Evolutionary conservation across 2,888 invertebrate genomes (phyloP).

Genomic region (Ochlodes sylvanus): DNA sequence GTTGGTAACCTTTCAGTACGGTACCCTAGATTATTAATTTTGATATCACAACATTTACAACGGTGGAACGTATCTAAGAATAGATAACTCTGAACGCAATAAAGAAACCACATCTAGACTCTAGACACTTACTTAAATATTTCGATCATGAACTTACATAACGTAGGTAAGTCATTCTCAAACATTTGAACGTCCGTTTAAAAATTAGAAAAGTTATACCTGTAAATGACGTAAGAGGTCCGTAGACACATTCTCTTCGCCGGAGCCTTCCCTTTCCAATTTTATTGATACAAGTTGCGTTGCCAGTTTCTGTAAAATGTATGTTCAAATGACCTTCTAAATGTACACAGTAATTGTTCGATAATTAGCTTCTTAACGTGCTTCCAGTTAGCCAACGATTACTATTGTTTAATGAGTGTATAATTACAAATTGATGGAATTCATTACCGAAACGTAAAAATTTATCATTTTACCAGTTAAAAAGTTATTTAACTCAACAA

Average conservation of each 20-base stretch:
- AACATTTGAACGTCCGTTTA: slow-evolving; percentile 3
- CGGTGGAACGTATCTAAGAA: no score
- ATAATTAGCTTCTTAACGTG: slow-evolving; percentile 13
- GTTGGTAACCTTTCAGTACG: no score
- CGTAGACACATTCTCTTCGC: slow-evolving; percentile 51
- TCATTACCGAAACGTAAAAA: not conserved
- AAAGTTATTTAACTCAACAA: no score
- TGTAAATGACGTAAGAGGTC: slow-evolving; percentile 61
- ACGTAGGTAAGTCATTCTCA: not conserved
- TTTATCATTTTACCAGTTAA: not conserved
- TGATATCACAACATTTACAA: no score
- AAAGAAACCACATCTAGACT: no score
- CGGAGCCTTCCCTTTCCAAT: slow-evolving; percentile 50
- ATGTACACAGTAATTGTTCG: not conserved
- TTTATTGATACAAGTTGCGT: slow-evolving; percentile 53
- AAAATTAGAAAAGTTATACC: slow-evolving; percentile 48
- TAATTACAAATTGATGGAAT: slow-evolving; percentile 18
- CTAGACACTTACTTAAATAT: not conserved
- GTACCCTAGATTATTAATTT: no score
- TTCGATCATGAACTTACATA: not conserved
- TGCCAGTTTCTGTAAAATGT: slow-evolving; percentile 45
- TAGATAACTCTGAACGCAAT: no score
- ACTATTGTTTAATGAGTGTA: slow-evolving; percentile 1
- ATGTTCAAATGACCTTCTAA: slow-evolving; percentile 8
- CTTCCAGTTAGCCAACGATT: slow-evolving; percentile 5